These are phyloP conservation scores for Irena cyanogastra DNA, from an alignment of 2,113 vertebrate species.

Conservation along the genomic window DNA sequence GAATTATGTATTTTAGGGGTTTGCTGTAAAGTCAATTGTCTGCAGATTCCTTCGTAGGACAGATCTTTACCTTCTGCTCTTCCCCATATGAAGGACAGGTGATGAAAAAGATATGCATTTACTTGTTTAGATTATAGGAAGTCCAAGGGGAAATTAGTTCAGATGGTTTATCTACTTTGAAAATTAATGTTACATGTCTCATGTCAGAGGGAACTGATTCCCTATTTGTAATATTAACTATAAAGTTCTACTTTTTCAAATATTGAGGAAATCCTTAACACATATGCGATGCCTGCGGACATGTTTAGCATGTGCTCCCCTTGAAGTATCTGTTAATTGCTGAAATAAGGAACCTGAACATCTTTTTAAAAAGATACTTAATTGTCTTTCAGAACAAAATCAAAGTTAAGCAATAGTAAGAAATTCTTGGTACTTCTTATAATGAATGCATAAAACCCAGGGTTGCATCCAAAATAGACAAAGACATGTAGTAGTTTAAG, in stretches of 20 bases:
- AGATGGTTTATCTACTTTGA: background rate
- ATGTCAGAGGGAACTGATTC: background rate
- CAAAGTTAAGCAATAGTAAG: background rate
- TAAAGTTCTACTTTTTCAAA: background rate
- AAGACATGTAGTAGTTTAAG: background rate
- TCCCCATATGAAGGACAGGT: background rate
- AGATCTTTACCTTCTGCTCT: background rate
- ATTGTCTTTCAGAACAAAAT: background rate
- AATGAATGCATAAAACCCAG: background rate
- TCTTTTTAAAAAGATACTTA: background rate
- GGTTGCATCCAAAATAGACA: background rate
- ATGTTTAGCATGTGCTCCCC: background rate
- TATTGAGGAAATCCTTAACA: background rate
- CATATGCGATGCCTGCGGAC: background rate
- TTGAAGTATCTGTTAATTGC: background rate
- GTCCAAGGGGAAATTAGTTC: slow-evolving; percentile 10
- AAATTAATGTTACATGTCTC: background rate
- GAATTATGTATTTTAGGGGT: background rate
- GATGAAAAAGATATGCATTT: background rate
- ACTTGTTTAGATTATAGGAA: background rate
- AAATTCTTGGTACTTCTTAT: background rate
- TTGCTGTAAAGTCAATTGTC: background rate
- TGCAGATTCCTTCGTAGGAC: background rate
- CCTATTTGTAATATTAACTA: background rate
- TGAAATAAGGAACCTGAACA: background rate